Base-by-base conservation (phyloP, 2,797 vertebrate species). In the Girardinus metallicus region DNA sequence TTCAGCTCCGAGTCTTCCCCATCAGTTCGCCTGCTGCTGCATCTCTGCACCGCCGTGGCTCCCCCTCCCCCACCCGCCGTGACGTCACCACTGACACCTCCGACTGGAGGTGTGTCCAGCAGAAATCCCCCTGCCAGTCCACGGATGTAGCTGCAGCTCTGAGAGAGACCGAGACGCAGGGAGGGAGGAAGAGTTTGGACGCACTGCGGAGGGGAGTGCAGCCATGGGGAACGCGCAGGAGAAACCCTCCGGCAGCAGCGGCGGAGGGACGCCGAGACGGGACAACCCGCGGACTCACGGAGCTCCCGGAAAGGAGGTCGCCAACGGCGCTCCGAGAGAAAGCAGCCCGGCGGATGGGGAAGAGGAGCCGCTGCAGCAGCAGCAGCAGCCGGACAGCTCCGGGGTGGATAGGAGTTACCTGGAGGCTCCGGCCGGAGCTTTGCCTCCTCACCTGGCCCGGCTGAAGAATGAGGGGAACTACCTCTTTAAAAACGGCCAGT, bases 161-260 rank as follows among this genome's bases (percentile, higher is more conserved):
- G 86, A 55, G 85, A 84, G 66, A 81, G 29, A 83, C 85, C 85
- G 82, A 84, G 78, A 18, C 43, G 80, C 80, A 70, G 82, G 73
- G 83, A 85, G 81, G 75, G 79, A 86, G 83, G 83, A 68, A 68
- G 87, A 80, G 86, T 72, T 44, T 55, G 47, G 46, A 74, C 77
- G 85, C 81, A 90, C 86, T 89, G 89, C 89, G 76, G 88, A 88
- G 87, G 88, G 66, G 83, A 89, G 88, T 64, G 89, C 89, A 78
- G 96, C 83, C 0, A 99, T 99, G 98, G 98, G 98, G 75, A 99
- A 97, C 93, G 85, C 95, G 55, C 97, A 97, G 88, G 97, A 97
- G 81, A 98, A 97, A 94, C 92, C 94, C 87, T 90, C 93, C 0
- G 82, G 94, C 49, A 85, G 87, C 66, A 91, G 94, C 64, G 92